Conservation (phyloP, 2,888 invertebrate genomes). For the Conomelus anceps region DNA sequence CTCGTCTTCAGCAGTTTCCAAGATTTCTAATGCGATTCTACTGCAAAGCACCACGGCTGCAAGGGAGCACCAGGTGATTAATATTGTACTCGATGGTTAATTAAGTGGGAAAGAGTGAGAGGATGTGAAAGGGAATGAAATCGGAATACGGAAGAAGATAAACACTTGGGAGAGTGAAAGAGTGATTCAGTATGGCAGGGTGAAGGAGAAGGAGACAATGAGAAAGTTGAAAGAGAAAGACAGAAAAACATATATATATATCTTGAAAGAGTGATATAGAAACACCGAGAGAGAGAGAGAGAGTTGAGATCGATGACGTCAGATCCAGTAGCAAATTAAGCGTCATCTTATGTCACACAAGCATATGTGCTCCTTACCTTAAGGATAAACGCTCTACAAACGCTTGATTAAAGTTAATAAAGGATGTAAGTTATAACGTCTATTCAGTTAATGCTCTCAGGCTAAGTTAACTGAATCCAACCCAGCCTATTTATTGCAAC, state of each 20-base stretch:
- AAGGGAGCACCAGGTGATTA: not conserved
- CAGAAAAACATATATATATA: not conserved
- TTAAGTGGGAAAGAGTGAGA: conserved; percentile 1
- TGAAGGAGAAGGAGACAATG: not conserved
- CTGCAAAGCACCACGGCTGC: not conserved
- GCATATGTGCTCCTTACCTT: not conserved
- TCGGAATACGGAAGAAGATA: not conserved
- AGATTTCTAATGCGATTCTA: not conserved
- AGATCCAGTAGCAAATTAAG: not conserved
- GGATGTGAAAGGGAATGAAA: not conserved
- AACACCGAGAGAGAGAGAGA: not conserved
- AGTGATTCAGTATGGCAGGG: conserved; percentile 2
- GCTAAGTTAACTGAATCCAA: not conserved
- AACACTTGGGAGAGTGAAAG: not conserved
- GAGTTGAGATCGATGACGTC: not conserved
- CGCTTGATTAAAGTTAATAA: not conserved
- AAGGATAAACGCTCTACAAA: not conserved
- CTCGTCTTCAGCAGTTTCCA: not conserved
- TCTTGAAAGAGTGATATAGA: not conserved
- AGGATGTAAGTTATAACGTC: not conserved
- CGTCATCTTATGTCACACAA: not conserved
- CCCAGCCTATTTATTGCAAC: not conserved
- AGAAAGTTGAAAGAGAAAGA: not conserved
- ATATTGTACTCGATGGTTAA: not conserved
- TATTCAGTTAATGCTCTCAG: not conserved